Evolutionary conservation across 2,113 vertebrate genomes (phyloP), one percentile per base, ranked within the genome.

Genomic region (Lates calcarifer): DNA sequence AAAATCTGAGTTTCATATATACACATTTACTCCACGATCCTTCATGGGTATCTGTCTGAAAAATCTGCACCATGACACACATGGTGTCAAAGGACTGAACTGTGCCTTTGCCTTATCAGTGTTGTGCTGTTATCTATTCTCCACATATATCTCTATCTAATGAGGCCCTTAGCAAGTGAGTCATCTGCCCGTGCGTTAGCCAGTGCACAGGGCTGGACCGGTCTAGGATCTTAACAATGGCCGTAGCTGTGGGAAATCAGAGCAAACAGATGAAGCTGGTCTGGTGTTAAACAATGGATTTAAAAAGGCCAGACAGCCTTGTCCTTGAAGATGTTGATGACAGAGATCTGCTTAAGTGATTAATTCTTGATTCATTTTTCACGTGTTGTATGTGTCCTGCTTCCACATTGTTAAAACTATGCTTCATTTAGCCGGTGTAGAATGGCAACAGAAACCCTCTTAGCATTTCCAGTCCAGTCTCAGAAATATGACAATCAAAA

Each of bases 151-250:
- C 12, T 69, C 22, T 64, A 12, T 18, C 76, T 90, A 85, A 90
- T 90, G 85, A 88, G 84, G 61, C 63, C 66, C 45, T 61, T 26
- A 82, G 85, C 85, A 22, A 31, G 70, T 80, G 66, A 79, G 58
- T 86, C 78, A 73, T 79, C 39, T 22, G 10, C 33, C 10, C 26
- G 20, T n/a, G 26, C 77, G 68, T 79, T 75, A 51, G 33, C 28
- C 47, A 12, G 78, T 29, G 43, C 51, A 63, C 60, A 58, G 43
- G 24, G 39, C 47, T 4, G 60, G 63, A 85, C 75, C 24, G 64
- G 74, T 71, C 28, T 63, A 47, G 31, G 35, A 85, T 81, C 17
- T 51, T 78, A 82, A 87, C 73, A 82, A 78, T 22, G 53, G 39
- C 39, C 29, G 39, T 28, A 75, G 60, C 53, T 18, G 31, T 56